These are phyloP conservation scores for Aphelenchoides fujianensis DNA, from an alignment of 1,140 invertebrate species.

Conservation along the genomic window DNA sequence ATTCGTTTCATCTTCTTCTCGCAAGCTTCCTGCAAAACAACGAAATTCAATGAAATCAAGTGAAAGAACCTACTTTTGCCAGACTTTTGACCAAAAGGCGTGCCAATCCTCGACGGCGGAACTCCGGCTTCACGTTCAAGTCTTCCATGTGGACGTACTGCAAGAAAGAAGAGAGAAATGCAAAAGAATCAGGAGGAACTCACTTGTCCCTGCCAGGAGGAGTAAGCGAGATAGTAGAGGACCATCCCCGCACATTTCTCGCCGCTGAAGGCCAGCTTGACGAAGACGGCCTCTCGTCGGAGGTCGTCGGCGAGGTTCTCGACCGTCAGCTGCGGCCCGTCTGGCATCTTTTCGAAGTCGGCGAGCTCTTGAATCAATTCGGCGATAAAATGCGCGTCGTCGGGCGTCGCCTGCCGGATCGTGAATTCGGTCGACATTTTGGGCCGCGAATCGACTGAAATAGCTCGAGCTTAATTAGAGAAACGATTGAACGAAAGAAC, in stretches of 20 bases:
- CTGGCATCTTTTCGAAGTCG: conserved; percentile 75
- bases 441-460: background rate
- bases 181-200: background rate
- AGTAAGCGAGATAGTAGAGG: conserved; percentile 75
- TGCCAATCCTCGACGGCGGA: conserved; percentile 71
- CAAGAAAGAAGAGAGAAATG: background rate
- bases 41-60: conserved; percentile 10
- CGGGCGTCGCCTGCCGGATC: conserved; percentile 3
- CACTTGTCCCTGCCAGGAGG: conserved; percentile 73
- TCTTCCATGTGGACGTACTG: conserved; percentile 75
- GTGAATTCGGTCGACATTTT: conserved; percentile 1
- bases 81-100: conserved; percentile 71
- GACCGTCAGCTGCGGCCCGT: conserved; percentile 71
- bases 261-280: conserved; percentile 29
- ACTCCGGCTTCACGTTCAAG: conserved; percentile 72
- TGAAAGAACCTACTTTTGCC: conserved; percentile 68
- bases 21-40: conserved; percentile 67
- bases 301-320: conserved; percentile 70
- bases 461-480: background rate
- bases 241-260: conserved; percentile 69
- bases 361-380: conserved; percentile 71
- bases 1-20: conserved; percentile 68
- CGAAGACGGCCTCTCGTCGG: conserved; percentile 32
- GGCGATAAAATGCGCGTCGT: conserved; percentile 7
- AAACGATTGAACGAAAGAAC: background rate